Evolutionary conservation across 1,140 invertebrate species (phyloP).

Genomic region (Platorchestia sp.): DNA sequence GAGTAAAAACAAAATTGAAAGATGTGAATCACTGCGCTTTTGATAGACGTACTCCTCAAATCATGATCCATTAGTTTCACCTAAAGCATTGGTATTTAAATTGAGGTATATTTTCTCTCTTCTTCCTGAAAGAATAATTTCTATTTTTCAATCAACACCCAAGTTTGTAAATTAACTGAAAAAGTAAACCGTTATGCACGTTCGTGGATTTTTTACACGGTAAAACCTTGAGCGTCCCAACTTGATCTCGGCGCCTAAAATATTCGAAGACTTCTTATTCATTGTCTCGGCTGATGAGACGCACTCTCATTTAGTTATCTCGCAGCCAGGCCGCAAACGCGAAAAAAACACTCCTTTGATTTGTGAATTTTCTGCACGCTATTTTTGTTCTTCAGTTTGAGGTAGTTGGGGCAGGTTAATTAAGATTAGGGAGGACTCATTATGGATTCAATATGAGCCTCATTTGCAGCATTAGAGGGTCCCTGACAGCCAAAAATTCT

Average conservation of each 20-base stretch:
- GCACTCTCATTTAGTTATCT: background rate
- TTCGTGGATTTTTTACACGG: background rate
- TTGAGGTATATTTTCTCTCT: background rate
- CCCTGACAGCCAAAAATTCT: background rate
- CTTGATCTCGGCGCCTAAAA: background rate
- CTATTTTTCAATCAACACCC: background rate
- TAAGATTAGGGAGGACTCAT: background rate
- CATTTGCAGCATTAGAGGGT: background rate
- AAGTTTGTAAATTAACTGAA: background rate
- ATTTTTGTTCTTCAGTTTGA: background rate
- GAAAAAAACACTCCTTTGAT: background rate
- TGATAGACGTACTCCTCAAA: background rate
- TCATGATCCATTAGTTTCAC: background rate
- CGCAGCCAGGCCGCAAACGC: background rate
- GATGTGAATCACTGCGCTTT: background rate
- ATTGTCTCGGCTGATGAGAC: background rate
- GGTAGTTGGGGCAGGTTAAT: background rate
- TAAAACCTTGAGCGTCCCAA: background rate
- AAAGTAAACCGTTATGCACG: background rate
- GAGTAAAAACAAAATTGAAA: too few relatives aligned
- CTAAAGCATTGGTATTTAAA: background rate
- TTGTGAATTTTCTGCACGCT: background rate
- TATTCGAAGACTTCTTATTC: background rate
- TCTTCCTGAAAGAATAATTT: background rate
- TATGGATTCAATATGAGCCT: background rate